Evolutionary conservation across 2,888 invertebrate species (phyloP), one percentile per base, ranked within the genome.

Genomic region (Andrena flavipes): DNA sequence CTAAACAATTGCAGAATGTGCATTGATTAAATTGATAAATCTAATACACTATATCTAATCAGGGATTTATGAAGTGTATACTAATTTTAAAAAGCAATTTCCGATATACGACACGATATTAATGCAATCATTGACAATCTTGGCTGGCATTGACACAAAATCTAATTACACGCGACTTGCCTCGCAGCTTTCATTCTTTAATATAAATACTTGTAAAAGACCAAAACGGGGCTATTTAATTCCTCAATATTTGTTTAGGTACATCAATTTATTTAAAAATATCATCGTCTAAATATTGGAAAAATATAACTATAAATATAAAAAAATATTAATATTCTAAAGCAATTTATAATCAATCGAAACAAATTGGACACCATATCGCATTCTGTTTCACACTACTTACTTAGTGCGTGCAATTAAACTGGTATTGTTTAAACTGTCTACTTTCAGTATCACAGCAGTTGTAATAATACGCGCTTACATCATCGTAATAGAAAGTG

Each of bases 391-490:
- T 63, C 35, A 2, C 13, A 13, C 35, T 13, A 5, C 2, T 64
- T 13, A 5, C 2, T 64, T 59, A 59, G n/a, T 6, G 54, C 30
- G 20, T 20, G n/a, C 30, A 60, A 63, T 64, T 7, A 8, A 48
- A 64, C 16, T 26, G 13, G 62, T 20, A 56, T 51, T 30, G 26
- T 64, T 63, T 42, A 33, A 69, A 42, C 26, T 16, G 16, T 42
- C 42, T 35, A 72, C 23, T 48, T 72, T 63, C 51, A 63, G 51
- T 56, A 54, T 62, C 56, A 33, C 48, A 48, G 30, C n/a, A 30
- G 23, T 8, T n/a, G 63, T 72, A 72, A 72, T 63, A 72, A 62
- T 71, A 71, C 30, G 13, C 60, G 49, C 70, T 71, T 71, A 60
- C 60, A 60, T 71, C 70, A 60, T 49, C 60, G 49, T 13, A 16